These are phyloP conservation scores for Triplophysa rosa DNA, from an alignment of 2,113 vertebrate species.

Conservation along the genomic window DNA sequence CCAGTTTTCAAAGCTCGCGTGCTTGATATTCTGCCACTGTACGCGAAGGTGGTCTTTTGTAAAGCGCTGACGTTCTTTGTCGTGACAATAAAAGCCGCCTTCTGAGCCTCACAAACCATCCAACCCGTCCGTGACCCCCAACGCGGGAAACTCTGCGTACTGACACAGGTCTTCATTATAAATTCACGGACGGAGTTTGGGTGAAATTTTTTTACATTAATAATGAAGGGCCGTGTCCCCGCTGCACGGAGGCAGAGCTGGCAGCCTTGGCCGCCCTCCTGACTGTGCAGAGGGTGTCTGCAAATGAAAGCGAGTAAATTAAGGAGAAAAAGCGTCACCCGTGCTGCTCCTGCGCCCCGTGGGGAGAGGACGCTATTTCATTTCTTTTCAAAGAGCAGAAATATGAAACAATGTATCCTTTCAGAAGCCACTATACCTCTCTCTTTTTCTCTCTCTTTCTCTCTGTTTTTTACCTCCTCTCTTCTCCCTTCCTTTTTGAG, in stretches of 20 bases:
- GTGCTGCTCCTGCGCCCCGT: not conserved
- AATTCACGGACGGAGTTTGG: constrained; percentile 63
- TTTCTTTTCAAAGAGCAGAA: constrained; percentile 51
- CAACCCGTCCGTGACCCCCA: constrained; percentile 11
- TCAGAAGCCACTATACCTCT: constrained; percentile 21
- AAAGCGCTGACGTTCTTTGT: constrained; percentile 4
- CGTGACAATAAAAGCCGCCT: not conserved
- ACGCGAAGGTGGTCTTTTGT: not conserved
- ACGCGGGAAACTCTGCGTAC: constrained; percentile 12
- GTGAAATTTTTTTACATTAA: constrained; percentile 65
- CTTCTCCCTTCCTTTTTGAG: constrained; percentile 34
- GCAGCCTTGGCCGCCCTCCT: constrained; percentile 55
- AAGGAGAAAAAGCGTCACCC: constrained; percentile 26
- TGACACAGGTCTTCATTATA: constrained; percentile 38
- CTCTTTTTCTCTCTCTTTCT: constrained; percentile 13
- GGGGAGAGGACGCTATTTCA: constrained; percentile 44
- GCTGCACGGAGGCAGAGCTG: constrained; percentile 21
- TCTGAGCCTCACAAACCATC: not conserved
- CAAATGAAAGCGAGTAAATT: constrained; percentile 51
- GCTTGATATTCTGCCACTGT: not conserved
- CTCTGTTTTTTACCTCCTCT: not conserved
- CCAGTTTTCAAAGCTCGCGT: not conserved
- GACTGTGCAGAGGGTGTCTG: constrained; percentile 29
- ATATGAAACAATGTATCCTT: constrained; percentile 48
- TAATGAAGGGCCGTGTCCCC: constrained; percentile 63